Conservation (phyloP, 2,113 vertebrate species). For the Malaclemys terrapin region DNA sequence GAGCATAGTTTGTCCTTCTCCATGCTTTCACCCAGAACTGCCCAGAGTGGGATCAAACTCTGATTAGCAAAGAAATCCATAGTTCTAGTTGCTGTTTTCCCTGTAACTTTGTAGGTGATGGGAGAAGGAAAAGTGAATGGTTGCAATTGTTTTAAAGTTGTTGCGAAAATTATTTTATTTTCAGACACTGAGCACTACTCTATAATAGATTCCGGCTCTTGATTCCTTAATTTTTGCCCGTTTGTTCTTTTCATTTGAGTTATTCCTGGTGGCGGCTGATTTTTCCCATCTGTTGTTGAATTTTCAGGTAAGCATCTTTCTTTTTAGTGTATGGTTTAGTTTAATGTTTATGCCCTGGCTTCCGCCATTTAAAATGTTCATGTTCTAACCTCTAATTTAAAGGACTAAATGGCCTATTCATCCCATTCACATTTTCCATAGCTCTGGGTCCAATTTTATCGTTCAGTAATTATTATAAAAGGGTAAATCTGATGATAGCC, state of each 20-base stretch:
- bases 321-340: rapidly evolving
- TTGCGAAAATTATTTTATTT: constrained; percentile 4
- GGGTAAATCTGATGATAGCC: neutral
- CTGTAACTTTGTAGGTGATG: neutral
- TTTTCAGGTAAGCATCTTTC: neutral
- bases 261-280: neutral
- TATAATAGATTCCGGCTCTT: neutral
- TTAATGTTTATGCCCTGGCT: neutral
- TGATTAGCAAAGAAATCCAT: neutral
- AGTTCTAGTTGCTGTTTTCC: neutral
- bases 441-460: neutral
- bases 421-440: neutral
- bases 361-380: neutral
- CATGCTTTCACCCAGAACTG: neutral
- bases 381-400: neutral
- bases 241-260: neutral
- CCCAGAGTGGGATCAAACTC: neutral
- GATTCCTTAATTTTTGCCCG: neutral
- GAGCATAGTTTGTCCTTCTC: neutral
- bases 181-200: neutral
- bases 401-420: neutral
- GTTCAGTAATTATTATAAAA: neutral
- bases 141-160: neutral
- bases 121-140: neutral
- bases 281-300: neutral